Base-by-base conservation (phyloP, 2,113 vertebrate species). In the Percopsis transmontana region DNA sequence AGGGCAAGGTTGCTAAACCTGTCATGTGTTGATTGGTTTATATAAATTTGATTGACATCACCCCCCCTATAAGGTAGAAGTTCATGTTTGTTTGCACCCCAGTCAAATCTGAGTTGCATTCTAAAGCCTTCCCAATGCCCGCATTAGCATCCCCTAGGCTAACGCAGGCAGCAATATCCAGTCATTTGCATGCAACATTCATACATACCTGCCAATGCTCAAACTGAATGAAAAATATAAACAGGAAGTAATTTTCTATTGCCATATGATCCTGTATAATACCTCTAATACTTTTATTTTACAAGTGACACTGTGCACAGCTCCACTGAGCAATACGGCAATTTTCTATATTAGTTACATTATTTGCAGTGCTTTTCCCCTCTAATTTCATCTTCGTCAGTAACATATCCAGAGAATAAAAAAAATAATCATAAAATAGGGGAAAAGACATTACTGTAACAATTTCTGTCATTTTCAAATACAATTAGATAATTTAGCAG, bases 31-130 rank as follows among this genome's bases (percentile, higher is more conserved):
- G 79, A 86, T 86, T 85, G 79, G 70, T 72, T 70, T 2, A 27
- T 40, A 73, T 73, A 54, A 63, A 76, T 75, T 40, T 86, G 83
- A 91, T 78, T 87, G 87, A 86, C 89, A 87, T 74, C 15, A 13
- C 60, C 80, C 76, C 79, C 68, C 85, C 82, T 81, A 75, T 70
- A 66, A 71, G 74, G 52, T 68, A 48, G 45, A n/a, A 48, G 3
- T n/a, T 48, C 15, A 5, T 79, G 66, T 79, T 84, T 88, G 79
- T 66, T 45, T 61, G 63, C 64, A 42, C 71, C 62, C 70, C 58
- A 20, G 27, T 66, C 2, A 16, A 69, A 68, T 71, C 66, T 80
- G 73, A 76, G 65, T 58, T 68, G 74, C 82, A 85, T 87, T 78
- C 61, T 57, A 82, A 86, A 78, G 42, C 51, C 71, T 64, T 40